Evolutionary conservation across 2,888 invertebrate genomes (phyloP), one percentile per base, ranked within the genome.

Genomic region (Mesorhabditis belari): DNA sequence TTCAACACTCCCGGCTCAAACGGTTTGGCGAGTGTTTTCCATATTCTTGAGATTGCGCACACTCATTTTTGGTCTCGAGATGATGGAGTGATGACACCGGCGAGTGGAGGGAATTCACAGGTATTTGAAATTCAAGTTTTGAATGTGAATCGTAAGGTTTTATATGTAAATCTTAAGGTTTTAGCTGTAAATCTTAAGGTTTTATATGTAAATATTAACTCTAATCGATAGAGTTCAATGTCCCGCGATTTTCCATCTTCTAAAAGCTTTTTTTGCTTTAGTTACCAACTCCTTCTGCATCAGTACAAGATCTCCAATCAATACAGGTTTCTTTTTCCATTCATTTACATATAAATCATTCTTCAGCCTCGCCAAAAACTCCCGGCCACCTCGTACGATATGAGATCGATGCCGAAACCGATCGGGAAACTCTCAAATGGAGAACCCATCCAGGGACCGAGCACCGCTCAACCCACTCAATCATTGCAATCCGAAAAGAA

Each of bases 1-100:
- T 79, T 74, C 62, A 75, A 76, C 60, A 75, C 76, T n/a, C 79
- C 91, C 77, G 94, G 95, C 0, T 85, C 92, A 1, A 95, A 95
- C 35, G 98, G 98, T 24, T 92, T 95, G 90, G 85, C 86, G 1
- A 93, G 94, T 3, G 92, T 94, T 0, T 95, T 93, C 83, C 92
- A 94, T 83, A 86, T 96, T 70, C 88, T 96, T 77, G 98, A 99
- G 86, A 93, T 99, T 80, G 91, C 93, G 3, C 96, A 99, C 82
- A 99, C 98, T 0, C 96, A 98, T 83, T 99, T 89, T 82, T 94
- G 93, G 80, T 66, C 70, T 5, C 69, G 65, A 44, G 73, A 75
- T 28, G 68, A 70, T 21, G 66, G 58, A n/a, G 59, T 61, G 2
- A 53, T 62, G 24, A 69, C 71, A n/a, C 72, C 71, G 3, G 51